These are phyloP conservation scores for Calephelis nemesis DNA, from an alignment of 1,140 invertebrate genomes.

Conservation along the genomic window DNA sequence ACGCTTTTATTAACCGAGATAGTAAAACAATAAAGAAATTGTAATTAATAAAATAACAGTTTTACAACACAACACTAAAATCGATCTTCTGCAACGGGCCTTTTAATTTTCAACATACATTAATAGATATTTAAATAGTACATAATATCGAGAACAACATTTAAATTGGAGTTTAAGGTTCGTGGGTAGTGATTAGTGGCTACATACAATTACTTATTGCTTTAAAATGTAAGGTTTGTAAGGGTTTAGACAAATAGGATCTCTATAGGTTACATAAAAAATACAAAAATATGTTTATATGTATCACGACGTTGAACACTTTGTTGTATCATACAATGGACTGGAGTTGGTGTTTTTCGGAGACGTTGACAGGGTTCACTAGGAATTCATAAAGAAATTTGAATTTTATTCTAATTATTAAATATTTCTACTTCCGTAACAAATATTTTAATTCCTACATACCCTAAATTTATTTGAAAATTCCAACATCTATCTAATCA, in stretches of 20 bases:
- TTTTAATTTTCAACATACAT: no score
- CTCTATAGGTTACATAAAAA: slow-evolving; percentile 52
- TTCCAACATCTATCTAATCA: slow-evolving; percentile 61
- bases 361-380: neutral
- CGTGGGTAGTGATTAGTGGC: slow-evolving; percentile 1
- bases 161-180: neutral
- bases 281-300: slow-evolving; percentile 74
- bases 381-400: slow-evolving; percentile 6
- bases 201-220: slow-evolving; percentile 22
- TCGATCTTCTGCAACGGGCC: no score
- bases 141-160: neutral
- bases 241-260: slow-evolving; percentile 40
- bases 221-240: slow-evolving; percentile 14
- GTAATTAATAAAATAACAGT: no score
- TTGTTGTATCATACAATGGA: slow-evolving; percentile 46
- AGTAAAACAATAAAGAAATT: no score
- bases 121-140: neutral
- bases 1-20: no score
- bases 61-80: no score
- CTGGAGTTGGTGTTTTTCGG: slow-evolving; percentile 19
- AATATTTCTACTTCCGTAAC: slow-evolving; percentile 19
- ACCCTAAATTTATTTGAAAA: slow-evolving; percentile 51
- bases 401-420: slow-evolving; percentile 28
- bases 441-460: slow-evolving; percentile 44
- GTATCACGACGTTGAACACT: slow-evolving; percentile 75